Evolutionary conservation across 2,888 invertebrate species (phyloP).

Genomic region (Thumatha senex): DNA sequence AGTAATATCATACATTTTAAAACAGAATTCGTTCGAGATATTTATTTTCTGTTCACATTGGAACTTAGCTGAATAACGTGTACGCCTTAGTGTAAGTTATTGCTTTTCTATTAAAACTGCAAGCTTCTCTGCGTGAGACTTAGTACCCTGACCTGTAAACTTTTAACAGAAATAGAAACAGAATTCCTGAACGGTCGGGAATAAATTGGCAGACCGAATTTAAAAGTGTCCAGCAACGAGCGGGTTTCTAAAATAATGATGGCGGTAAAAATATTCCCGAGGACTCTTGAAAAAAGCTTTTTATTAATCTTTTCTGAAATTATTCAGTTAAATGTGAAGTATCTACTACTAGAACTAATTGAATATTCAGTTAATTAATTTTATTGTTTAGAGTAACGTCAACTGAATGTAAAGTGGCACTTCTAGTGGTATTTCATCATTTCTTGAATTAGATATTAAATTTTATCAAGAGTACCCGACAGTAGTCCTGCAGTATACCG

Average conservation of each 20-base stretch:
- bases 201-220: constrained; percentile 51
- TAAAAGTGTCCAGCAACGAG: constrained; percentile 46
- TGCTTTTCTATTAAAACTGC: no score
- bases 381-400: constrained; percentile 3
- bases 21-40: no score
- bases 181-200: constrained; percentile 39
- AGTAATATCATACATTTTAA: no score
- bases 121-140: background rate
- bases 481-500: no score
- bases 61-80: no score
- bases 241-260: constrained; percentile 60
- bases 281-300: no score
- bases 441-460: no score
- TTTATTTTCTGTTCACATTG: no score
- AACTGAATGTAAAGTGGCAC: background rate
- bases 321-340: no score
- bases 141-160: constrained; percentile 23
- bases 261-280: constrained; percentile 23
- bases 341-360: constrained; percentile 8
- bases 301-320: no score
- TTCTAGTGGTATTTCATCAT: constrained; percentile 18
- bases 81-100: no score
- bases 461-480: no score
- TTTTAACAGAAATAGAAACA: constrained; percentile 28
- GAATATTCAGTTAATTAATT: constrained; percentile 11